A percentile compares a stretch with the other conserved stretches of the same genome.
These are phyloP conservation scores for Hyperoodon ampullatus DNA, from an alignment of 2,113 vertebrate species.

Conservation along the genomic window DNA sequence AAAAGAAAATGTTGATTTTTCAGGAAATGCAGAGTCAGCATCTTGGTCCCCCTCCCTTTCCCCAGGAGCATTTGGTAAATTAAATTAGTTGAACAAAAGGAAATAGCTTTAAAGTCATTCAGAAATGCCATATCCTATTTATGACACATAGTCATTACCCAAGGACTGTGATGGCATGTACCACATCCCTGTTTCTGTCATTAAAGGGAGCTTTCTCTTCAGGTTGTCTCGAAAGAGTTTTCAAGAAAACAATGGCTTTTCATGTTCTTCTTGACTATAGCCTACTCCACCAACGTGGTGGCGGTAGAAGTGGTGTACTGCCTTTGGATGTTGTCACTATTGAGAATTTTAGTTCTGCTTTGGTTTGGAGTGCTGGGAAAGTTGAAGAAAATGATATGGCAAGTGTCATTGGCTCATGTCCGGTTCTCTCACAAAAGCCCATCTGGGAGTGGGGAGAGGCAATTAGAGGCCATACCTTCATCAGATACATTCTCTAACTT, in stretches of 20 bases:
- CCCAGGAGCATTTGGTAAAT: constrained; percentile 79
- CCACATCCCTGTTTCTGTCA: no score
- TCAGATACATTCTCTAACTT: not conserved
- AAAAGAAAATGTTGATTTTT: constrained; percentile 67
- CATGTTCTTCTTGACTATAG: not conserved
- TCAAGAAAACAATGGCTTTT: not conserved
- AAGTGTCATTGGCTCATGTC: not conserved
- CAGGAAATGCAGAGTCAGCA: constrained; percentile 49
- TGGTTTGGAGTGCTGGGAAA: not conserved
- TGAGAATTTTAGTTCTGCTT: not conserved
- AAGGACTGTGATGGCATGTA: not conserved
- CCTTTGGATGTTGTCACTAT: not conserved
- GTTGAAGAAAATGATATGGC: not conserved
- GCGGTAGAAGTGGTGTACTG: rapidly evolving
- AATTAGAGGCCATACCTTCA: not conserved
- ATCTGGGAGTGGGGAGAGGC: not conserved
- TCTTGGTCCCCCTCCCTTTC: constrained; percentile 54
- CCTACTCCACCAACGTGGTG: not conserved
- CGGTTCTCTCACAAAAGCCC: not conserved
- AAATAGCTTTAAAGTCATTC: constrained; percentile 70
- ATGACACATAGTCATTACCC: constrained; percentile 54
- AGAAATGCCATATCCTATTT: constrained; percentile 68
- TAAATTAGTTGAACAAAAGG: constrained; percentile 80
- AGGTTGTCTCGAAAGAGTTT: not conserved
- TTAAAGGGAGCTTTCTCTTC: not conserved